Conservation (phyloP, 1,140 invertebrate species). For the Drosophila ironensis region DNA sequence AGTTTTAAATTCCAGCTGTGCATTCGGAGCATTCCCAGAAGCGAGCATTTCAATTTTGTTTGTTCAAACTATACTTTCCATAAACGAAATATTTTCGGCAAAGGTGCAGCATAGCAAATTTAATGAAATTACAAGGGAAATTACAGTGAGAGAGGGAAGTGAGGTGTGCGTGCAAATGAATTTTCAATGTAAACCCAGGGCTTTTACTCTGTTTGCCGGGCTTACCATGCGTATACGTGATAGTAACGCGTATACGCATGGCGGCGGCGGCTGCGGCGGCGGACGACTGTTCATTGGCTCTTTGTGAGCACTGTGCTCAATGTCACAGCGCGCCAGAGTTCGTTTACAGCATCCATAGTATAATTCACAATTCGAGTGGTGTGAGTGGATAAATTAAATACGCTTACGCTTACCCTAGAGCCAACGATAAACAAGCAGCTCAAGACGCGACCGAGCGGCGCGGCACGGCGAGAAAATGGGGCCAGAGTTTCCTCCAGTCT, state of each 20-base stretch:
- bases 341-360: slow-evolving; percentile 34
- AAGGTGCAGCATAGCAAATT: no score
- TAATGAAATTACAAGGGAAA: no score
- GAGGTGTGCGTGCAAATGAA: slow-evolving; percentile 4
- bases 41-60: no score
- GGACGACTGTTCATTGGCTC: not conserved
- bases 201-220: slow-evolving; percentile 16
- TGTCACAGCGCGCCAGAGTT: slow-evolving; percentile 34
- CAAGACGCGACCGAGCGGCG: not conserved
- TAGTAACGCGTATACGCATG: slow-evolving; percentile 45
- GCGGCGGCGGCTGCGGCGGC: not conserved
- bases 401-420: slow-evolving; percentile 18
- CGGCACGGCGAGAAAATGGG: slow-evolving; percentile 8
- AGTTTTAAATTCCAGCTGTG: slow-evolving; percentile 19
- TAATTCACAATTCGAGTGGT: slow-evolving; percentile 29
- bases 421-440: slow-evolving; percentile 26
- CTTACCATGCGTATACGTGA: slow-evolving; percentile 44
- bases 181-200: not conserved
- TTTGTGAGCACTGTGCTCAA: slow-evolving; percentile 17
- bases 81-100: not conserved
- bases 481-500: no score
- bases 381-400: slow-evolving; percentile 42
- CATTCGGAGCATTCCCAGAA: not conserved
- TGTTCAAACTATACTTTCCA: not conserved
- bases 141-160: no score